phyloP scores from a whole-genome alignment of 2,113 vertebrate species.

The Motacilla tschutschensis region DNA sequence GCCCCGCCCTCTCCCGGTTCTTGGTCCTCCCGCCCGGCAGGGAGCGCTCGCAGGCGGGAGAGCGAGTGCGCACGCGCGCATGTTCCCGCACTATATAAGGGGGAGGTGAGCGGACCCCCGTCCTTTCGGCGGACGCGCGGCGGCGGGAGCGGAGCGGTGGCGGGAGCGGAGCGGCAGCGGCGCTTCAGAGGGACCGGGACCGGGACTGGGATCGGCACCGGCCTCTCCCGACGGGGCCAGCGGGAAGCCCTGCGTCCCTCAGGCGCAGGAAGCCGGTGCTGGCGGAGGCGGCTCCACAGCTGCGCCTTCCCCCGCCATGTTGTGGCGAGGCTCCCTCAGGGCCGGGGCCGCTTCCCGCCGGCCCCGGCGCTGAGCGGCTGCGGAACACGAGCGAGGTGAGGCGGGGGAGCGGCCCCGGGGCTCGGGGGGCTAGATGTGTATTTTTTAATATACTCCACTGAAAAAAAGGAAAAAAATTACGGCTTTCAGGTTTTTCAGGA shows the following conservation, averaged over 20 bases:
- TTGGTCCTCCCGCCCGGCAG: background rate
- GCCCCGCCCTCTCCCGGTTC: accelerated
- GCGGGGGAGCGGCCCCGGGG: accelerated
- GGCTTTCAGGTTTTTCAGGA: too few species aligned
- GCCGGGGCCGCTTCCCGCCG: background rate
- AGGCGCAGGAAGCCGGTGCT: accelerated
- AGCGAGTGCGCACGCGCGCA: accelerated
- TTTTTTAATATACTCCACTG: background rate
- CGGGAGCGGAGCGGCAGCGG: accelerated
- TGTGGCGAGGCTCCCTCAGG: background rate
- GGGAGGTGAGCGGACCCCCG: accelerated
- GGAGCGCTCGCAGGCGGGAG: accelerated
- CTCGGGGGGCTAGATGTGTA: accelerated
- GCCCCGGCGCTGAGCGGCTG: background rate
- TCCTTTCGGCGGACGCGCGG: accelerated
- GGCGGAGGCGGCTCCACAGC: background rate
- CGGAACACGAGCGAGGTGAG: background rate
- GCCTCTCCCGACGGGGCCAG: background rate
- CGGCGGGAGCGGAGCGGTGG: accelerated
- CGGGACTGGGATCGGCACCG: accelerated
- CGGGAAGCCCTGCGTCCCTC: background rate
- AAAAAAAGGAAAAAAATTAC: accelerated
- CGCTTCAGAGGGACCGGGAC: accelerated
- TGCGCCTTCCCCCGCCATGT: background rate
- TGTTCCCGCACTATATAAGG: background rate